phyloP scores from a whole-genome alignment of 2,797 vertebrate species.

The Tapirus indicus region DNA sequence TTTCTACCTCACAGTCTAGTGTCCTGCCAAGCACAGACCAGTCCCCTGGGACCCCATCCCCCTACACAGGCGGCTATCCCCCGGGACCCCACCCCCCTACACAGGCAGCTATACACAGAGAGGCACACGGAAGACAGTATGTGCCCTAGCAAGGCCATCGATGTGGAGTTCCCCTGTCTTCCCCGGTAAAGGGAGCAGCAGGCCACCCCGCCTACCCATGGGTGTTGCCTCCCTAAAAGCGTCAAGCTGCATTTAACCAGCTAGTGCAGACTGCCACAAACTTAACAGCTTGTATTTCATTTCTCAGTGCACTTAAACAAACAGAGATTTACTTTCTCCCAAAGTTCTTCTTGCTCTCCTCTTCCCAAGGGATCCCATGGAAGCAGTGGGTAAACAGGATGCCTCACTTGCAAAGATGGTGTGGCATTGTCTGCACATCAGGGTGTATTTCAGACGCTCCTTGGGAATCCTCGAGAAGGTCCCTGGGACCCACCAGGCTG shows the following conservation, averaged over 20 bases:
- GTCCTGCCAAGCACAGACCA: not conserved
- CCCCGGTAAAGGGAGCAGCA: not conserved
- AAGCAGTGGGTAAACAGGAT: conserved; percentile 30
- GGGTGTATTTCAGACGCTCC: not conserved
- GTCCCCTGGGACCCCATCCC: accelerated
- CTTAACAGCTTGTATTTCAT: conserved; percentile 55
- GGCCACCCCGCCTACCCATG: not conserved
- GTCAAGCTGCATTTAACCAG: conserved; percentile 65
- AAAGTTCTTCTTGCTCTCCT: conserved; percentile 11
- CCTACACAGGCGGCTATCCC: not conserved
- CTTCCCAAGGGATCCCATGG: not conserved
- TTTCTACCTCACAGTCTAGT: not conserved
- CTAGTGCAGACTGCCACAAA: conserved; percentile 40
- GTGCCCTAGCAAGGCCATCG: not conserved
- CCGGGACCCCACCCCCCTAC: accelerated
- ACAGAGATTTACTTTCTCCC: conserved; percentile 52
- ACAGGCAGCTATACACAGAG: not conserved
- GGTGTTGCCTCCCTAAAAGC: conserved; percentile 57
- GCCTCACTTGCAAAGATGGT: not conserved
- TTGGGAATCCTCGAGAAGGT: not conserved
- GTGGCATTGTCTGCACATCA: not conserved
- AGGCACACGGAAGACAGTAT: not conserved
- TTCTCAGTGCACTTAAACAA: conserved; percentile 59
- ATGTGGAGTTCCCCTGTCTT: not conserved
- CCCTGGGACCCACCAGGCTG: not conserved